Conservation (phyloP, 2,888 invertebrate species). For the Zygothrica quintamaculata region DNA sequence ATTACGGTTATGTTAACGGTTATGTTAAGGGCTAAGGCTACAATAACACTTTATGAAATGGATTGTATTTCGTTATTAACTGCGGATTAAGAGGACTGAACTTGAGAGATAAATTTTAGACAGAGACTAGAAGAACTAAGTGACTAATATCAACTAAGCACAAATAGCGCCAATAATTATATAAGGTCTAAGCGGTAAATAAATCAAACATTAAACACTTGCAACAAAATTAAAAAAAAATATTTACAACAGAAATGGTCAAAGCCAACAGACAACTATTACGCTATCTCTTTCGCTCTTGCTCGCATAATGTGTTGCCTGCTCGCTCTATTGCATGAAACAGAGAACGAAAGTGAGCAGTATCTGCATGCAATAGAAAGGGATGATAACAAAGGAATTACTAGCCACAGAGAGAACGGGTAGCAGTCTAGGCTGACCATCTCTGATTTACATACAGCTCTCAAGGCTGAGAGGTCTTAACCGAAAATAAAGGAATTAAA, state of each 20-base stretch:
- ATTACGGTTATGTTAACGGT: conserved; percentile 9
- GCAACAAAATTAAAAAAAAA: conserved; percentile 45
- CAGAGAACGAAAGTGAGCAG: neutral
- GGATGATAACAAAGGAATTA: no score
- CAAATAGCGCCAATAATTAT: conserved; percentile 69
- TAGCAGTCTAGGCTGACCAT: no score
- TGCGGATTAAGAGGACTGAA: conserved; percentile 43
- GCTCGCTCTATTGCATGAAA: neutral
- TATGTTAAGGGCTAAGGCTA: conserved; percentile 6
- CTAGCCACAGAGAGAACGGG: neutral
- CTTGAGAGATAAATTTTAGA: conserved; percentile 57
- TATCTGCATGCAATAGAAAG: neutral
- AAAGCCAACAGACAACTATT: neutral
- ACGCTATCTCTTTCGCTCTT: conserved; percentile 1
- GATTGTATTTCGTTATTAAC: conserved; percentile 11
- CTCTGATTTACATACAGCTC: conserved; percentile 1
- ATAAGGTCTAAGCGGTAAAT: conserved; percentile 48
- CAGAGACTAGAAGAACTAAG: conserved; percentile 80
- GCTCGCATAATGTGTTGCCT: neutral
- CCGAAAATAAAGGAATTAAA: conserved; percentile 17
- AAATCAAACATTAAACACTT: conserved; percentile 30
- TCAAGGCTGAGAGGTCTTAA: conserved; percentile 42
- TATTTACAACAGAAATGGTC: conserved; percentile 45
- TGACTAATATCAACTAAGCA: conserved; percentile 75
- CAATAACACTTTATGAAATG: conserved; percentile 15